Percentiles rank a stretch among this genome's conserved stretches.
Conservation (phyloP, 2,888 invertebrate genomes). For the Drymonia ruficornis region DNA sequence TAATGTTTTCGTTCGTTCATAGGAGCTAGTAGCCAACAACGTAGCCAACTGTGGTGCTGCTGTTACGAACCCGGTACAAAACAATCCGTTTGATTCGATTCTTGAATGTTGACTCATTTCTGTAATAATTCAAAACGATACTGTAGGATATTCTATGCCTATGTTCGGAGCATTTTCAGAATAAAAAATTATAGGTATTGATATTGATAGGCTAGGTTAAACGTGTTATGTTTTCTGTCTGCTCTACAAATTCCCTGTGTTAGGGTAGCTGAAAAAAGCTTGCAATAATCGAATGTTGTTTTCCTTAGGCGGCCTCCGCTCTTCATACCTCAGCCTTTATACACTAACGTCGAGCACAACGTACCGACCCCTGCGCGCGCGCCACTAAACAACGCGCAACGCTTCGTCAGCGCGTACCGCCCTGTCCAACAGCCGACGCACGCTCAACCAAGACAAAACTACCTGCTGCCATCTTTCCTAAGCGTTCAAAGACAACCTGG, state of each 20-base stretch:
- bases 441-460: slow-evolving; percentile 46
- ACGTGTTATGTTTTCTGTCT: no score
- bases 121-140: no score
- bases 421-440: slow-evolving; percentile 54
- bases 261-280: neutral
- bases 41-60: no score
- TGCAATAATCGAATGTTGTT: neutral
- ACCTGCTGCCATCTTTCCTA: slow-evolving; percentile 61
- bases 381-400: slow-evolving; percentile 67
- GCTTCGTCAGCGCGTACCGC: slow-evolving; percentile 72
- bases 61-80: no score
- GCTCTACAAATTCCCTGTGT: neutral
- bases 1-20: no score
- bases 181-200: no score
- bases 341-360: slow-evolving; percentile 67
- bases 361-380: slow-evolving; percentile 41
- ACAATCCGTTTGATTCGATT: no score
- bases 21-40: no score
- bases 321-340: slow-evolving; percentile 72
- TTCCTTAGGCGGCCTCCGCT: slow-evolving; percentile 69
- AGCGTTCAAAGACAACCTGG: slow-evolving; percentile 73
- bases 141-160: no score
- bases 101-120: no score
- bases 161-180: no score
- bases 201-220: no score